phyloP scores from a whole-genome alignment of 2,797 vertebrate species.

The Oryzias dopingdopingensis region DNA sequence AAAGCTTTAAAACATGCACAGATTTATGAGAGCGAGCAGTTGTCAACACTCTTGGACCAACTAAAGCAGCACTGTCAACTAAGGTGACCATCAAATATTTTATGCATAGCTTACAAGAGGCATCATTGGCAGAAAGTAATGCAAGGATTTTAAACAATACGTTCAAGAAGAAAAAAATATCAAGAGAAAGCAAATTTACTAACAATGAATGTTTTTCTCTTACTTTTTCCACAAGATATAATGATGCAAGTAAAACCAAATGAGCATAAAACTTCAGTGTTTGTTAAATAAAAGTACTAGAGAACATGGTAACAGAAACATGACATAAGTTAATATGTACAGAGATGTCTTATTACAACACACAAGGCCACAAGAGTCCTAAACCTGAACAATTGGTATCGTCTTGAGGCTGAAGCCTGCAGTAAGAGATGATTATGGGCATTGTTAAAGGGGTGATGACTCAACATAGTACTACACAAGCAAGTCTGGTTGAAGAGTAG shows the following conservation, averaged over 20 bases:
- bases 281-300: conserved; percentile 60
- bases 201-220: conserved; percentile 26
- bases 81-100: conserved; percentile 41
- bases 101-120: conserved; percentile 78
- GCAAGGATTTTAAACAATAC: conserved; percentile 37
- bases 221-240: conserved; percentile 36
- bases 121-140: conserved; percentile 64
- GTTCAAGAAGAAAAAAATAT: conserved; percentile 34
- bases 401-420: conserved; percentile 53
- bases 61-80: conserved; percentile 53
- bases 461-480: conserved; percentile 65
- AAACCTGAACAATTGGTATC: conserved; percentile 57
- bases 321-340: conserved; percentile 68
- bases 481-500: conserved; percentile 67
- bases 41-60: conserved; percentile 47
- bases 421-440: conserved; percentile 50
- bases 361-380: conserved; percentile 45
- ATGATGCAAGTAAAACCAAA: conserved; percentile 51
- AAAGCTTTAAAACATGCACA: conserved; percentile 63
- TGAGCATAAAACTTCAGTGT: conserved; percentile 30
- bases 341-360: conserved; percentile 53
- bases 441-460: conserved; percentile 66
- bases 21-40: conserved; percentile 52
- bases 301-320: conserved; percentile 49
- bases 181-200: conserved; percentile 48